phyloP scores from a whole-genome alignment of 2,113 vertebrate genomes.

The Syngnathus typhle region DNA sequence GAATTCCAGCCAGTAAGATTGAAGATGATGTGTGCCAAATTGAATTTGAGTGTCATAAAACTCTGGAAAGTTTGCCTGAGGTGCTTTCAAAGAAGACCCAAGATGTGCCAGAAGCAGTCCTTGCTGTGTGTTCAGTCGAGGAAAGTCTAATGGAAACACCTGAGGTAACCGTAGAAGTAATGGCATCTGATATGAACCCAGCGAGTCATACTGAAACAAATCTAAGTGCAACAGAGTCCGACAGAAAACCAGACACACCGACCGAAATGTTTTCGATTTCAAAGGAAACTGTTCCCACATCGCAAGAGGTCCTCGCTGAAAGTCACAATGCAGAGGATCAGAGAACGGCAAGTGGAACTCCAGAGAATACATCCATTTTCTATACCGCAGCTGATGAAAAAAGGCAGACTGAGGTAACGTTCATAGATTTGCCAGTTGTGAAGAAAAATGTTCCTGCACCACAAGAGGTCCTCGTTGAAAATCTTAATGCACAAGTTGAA shows the following conservation, averaged over 20 bases:
- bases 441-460: not conserved
- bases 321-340: not conserved
- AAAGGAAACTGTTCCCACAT: not conserved
- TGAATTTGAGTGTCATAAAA: not conserved
- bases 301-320: not conserved
- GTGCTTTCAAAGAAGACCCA: no score
- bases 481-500: not conserved
- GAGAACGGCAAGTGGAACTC: not conserved
- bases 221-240: not conserved
- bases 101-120: not conserved
- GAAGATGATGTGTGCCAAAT: not conserved
- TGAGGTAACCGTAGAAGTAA: not conserved
- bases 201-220: not conserved
- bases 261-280: not conserved
- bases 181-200: not conserved
- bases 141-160: not conserved
- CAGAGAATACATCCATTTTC: not conserved
- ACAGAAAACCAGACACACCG: not conserved
- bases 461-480: not conserved
- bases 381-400: not conserved
- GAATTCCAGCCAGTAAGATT: not conserved
- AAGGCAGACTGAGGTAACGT: not conserved
- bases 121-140: not conserved
- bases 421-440: not conserved
- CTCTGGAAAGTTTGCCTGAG: not conserved